A percentile compares a stretch with the other conserved stretches of the same genome.
Conservation (phyloP, 2,888 invertebrate species). For the Parasteatoda lunata region DNA sequence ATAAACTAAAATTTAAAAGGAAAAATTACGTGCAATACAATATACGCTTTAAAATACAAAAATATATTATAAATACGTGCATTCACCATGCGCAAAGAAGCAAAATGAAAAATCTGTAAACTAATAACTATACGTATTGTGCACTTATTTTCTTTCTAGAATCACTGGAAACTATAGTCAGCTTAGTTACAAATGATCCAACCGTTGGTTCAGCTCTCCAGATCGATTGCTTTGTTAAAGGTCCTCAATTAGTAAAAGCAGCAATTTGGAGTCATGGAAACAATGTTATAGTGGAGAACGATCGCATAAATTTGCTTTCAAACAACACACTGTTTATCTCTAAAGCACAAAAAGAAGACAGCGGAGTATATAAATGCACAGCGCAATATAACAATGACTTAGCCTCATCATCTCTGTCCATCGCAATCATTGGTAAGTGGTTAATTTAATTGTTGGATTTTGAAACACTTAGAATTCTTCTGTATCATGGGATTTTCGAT, state of each 20-base stretch:
- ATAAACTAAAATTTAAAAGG: too few species aligned
- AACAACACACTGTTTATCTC: conserved; percentile 83
- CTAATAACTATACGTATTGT: too few species aligned
- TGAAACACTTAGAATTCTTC: too few species aligned
- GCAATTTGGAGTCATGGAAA: conserved; percentile 43
- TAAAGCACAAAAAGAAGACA: conserved; percentile 81
- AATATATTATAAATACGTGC: too few species aligned
- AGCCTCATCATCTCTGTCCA: conserved; percentile 79
- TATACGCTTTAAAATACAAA: too few species aligned
- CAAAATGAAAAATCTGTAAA: too few species aligned
- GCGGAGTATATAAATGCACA: conserved; percentile 88
- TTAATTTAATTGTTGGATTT: too few species aligned
- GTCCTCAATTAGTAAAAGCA: conserved; percentile 71
- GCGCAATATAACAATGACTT: conserved; percentile 84
- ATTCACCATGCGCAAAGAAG: too few species aligned
- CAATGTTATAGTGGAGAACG: conserved; percentile 57
- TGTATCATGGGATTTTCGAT: too few species aligned
- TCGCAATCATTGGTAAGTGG: conserved; percentile 84
- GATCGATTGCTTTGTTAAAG: conserved; percentile 73
- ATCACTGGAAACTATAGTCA: conserved; percentile 70
- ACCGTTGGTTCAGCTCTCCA: conserved; percentile 72
- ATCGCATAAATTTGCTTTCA: conserved; percentile 70
- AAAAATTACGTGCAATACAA: too few species aligned
- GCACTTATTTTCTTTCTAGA: conserved; percentile 9
- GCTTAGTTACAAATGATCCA: conserved; percentile 71